Evolutionary conservation across 2,888 invertebrate species (phyloP).

Genomic region (Microplitis manilae): DNA sequence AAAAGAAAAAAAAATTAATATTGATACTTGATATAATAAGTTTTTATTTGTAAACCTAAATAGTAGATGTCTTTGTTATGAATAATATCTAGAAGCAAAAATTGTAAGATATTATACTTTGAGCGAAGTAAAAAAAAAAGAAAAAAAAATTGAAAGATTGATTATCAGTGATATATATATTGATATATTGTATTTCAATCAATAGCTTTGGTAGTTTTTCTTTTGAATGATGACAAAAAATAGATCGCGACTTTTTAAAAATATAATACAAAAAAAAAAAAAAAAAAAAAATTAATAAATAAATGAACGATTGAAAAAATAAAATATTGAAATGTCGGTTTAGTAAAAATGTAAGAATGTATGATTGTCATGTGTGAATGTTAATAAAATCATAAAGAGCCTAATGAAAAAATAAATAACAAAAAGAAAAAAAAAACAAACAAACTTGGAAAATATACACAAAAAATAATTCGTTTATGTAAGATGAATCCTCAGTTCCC

Average conservation of each 20-base stretch:
- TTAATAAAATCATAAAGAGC: conserved; percentile 41
- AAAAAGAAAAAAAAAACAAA: conserved; percentile 43
- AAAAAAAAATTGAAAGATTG: conserved; percentile 28
- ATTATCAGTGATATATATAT: conserved; percentile 46
- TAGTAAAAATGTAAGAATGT: conserved; percentile 20
- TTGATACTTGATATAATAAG: conserved; percentile 48
- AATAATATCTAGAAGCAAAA: conserved; percentile 56
- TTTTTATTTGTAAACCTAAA: conserved; percentile 64
- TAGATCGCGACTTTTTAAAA: background rate
- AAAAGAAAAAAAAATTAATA: conserved; percentile 39
- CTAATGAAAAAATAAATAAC: conserved; percentile 46
- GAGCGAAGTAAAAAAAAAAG: conserved; percentile 56
- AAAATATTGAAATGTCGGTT: conserved; percentile 21
- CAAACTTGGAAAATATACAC: conserved; percentile 52
- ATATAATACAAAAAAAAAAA: conserved; percentile 8
- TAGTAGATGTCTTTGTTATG: conserved; percentile 60
- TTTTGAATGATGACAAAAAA: background rate
- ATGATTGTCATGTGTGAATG: conserved; percentile 37
- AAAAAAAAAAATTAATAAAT: conserved; percentile 28
- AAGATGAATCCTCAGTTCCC: conserved; percentile 58
- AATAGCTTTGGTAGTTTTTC: conserved; percentile 54
- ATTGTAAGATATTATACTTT: conserved; percentile 66
- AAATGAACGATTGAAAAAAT: conserved; percentile 37
- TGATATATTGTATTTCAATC: conserved; percentile 49
- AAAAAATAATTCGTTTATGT: conserved; percentile 56